Conservation (phyloP, 2,888 invertebrate species). For the Scaptomyza flava region DNA sequence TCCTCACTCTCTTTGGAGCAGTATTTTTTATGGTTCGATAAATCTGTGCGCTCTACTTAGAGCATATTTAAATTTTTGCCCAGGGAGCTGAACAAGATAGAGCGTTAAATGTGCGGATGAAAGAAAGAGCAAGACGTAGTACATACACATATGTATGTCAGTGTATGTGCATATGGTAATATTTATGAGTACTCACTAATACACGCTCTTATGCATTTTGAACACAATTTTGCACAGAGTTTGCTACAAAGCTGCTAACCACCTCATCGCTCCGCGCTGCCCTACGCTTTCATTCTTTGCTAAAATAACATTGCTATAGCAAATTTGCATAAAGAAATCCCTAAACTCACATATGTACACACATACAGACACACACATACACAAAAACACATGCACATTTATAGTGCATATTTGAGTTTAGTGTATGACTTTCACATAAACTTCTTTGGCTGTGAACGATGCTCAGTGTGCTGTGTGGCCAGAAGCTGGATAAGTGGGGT, state of each 20-base stretch:
- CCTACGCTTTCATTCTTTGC: slow-evolving; percentile 47
- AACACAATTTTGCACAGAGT: slow-evolving; percentile 56
- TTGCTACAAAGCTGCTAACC: slow-evolving; percentile 17
- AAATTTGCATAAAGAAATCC: slow-evolving; percentile 77
- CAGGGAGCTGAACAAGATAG: slow-evolving; percentile 26
- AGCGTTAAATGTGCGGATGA: slow-evolving; percentile 10
- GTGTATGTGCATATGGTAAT: slow-evolving; percentile 59
- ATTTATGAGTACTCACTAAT: slow-evolving; percentile 68
- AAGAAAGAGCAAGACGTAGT: slow-evolving; percentile 10
- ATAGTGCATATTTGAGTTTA: slow-evolving; percentile 61
- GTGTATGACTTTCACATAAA: slow-evolving; percentile 70
- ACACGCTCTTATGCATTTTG: slow-evolving; percentile 66
- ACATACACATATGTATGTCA: neutral
- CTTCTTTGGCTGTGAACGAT: slow-evolving; percentile 51
- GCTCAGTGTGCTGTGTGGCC: slow-evolving; percentile 18
- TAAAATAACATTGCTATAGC: slow-evolving; percentile 67
- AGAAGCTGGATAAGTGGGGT: neutral
- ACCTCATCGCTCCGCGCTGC: neutral
- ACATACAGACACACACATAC: slow-evolving; percentile 16
- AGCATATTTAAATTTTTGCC: slow-evolving; percentile 63
- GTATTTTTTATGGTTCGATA: slow-evolving; percentile 55
- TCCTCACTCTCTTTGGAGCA: slow-evolving; percentile 18
- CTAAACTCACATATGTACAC: slow-evolving; percentile 53
- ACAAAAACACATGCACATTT: slow-evolving; percentile 13
- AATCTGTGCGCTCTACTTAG: slow-evolving; percentile 63